These are phyloP conservation scores for Miichthys miiuy DNA, from an alignment of 2,797 vertebrate genomes.

Conservation along the genomic window DNA sequence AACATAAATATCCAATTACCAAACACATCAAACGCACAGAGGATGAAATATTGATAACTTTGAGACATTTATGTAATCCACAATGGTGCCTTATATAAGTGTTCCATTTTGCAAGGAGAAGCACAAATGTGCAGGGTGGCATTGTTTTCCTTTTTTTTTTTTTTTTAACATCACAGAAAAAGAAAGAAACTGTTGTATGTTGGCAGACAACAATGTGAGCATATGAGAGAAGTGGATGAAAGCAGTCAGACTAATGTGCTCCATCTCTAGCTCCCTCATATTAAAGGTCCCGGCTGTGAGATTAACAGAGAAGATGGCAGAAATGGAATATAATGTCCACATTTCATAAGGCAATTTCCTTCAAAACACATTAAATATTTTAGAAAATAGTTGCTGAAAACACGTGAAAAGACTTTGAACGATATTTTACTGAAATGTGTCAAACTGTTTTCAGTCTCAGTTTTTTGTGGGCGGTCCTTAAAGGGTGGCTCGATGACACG, in stretches of 20 bases:
- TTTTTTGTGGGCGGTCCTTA: too few relatives aligned
- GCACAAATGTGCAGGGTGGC: conserved; percentile 72
- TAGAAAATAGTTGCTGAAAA: too few relatives aligned
- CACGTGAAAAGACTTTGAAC: too few relatives aligned
- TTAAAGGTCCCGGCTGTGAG: too few relatives aligned
- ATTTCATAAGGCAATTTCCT: too few relatives aligned
- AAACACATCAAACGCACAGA: conserved; percentile 85
- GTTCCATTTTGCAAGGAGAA: conserved; percentile 80
- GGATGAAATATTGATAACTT: conserved; percentile 87
- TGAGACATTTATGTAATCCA: conserved; percentile 86
- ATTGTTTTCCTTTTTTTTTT: conserved; percentile 64
- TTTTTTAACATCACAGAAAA: conserved; percentile 57
- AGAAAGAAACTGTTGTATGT: conserved; percentile 56
- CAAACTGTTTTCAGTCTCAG: too few relatives aligned
- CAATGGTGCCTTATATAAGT: conserved; percentile 85
- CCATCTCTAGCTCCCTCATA: conserved; percentile 4
- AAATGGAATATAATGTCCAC: too few relatives aligned
- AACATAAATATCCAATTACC: conserved; percentile 86
- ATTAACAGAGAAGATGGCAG: too few relatives aligned
- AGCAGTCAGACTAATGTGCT: conserved; percentile 35
- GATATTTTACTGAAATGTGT: too few relatives aligned
- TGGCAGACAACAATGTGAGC: conserved; percentile 56
- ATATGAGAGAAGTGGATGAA: conserved; percentile 46
- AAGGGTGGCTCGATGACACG: too few relatives aligned
- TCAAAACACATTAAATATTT: too few relatives aligned